Conservation (phyloP, 53 echinoderm and acorn worm species). For the Mesocentrotus franciscanus region DNA sequence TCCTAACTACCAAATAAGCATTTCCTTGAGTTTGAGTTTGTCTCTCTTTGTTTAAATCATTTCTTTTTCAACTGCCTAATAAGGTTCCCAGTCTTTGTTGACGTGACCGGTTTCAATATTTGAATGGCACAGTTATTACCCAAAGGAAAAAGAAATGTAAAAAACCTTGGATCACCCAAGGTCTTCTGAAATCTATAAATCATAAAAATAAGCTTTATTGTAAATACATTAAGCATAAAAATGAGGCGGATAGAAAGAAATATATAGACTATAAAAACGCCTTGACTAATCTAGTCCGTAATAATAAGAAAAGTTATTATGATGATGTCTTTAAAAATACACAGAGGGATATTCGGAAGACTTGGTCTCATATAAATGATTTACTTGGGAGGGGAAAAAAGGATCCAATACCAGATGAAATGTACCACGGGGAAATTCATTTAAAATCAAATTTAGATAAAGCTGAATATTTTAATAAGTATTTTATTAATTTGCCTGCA, state of each 20-base stretch:
- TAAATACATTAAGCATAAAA: background rate
- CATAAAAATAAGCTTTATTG: background rate
- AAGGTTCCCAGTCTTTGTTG: no score
- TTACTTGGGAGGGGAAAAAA: background rate
- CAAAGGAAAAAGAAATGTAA: background rate
- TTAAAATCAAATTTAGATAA: background rate
- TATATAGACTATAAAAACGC: background rate
- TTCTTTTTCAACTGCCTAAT: no score
- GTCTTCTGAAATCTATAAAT: no score
- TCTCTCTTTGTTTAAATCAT: no score
- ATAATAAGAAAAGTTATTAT: slow-evolving; percentile 1
- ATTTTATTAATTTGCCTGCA: slow-evolving; percentile 16
- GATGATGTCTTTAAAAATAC: slow-evolving; percentile 5
- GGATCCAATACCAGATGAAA: background rate
- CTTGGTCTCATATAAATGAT: slow-evolving; percentile 19
- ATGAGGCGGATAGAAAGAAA: background rate
- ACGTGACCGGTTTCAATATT: no score
- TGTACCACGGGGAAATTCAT: background rate
- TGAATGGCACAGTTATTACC: no score
- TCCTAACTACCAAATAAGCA: no score
- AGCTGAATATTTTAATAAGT: slow-evolving; percentile 28
- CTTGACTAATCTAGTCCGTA: background rate
- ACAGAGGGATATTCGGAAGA: no score
- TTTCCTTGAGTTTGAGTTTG: no score
- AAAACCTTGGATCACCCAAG: background rate